Conservation (phyloP, 2,113 vertebrate genomes). For the Globicephala melas region DNA sequence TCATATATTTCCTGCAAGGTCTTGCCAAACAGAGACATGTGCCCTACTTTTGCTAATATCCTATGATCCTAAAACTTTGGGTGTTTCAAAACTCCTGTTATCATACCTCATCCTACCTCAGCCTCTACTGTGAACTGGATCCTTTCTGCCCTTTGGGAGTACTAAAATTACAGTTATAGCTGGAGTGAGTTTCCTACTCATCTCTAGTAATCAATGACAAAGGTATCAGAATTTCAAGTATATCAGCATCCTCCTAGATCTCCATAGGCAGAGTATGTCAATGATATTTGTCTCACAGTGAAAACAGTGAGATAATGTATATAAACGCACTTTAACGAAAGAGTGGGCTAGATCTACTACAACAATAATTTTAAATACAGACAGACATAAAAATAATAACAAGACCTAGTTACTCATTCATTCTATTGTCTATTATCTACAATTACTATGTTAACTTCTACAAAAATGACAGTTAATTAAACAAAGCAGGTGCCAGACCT, state of each 20-base stretch:
- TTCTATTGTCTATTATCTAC: not conserved
- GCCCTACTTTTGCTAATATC: not conserved
- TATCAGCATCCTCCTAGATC: not conserved
- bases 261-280: not conserved
- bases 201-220: not conserved
- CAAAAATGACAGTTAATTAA: not conserved
- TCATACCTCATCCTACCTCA: not conserved
- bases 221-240: not conserved
- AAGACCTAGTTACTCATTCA: not conserved
- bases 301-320: not conserved
- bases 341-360: not conserved
- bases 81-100: not conserved
- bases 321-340: not conserved
- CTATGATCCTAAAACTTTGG: not conserved
- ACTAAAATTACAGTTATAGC: not conserved
- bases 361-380: not conserved
- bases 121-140: not conserved
- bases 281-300: not conserved
- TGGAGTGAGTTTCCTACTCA: not conserved
- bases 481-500: not conserved
- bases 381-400: not conserved
- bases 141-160: not conserved
- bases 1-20: not conserved
- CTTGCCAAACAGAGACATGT: not conserved
- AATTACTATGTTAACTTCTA: not conserved